A percentile compares a stretch with the other conserved stretches of the same genome.
These are phyloP conservation scores for Papilio xuthus DNA, from an alignment of 1,140 invertebrate species.

Conservation along the genomic window DNA sequence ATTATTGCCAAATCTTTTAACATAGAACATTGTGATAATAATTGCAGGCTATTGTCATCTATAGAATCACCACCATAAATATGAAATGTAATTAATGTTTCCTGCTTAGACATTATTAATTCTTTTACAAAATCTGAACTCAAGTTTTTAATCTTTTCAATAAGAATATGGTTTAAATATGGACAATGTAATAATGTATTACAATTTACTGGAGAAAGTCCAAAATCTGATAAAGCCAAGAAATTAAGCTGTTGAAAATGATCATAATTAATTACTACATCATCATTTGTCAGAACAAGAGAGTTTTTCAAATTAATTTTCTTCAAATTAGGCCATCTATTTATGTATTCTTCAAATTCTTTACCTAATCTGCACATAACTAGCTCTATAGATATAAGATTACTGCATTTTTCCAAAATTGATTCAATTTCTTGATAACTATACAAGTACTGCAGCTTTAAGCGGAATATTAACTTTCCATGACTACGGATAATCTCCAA, in stretches of 20 bases:
- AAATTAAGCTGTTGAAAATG: conserved; percentile 65
- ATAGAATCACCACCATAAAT: conserved; percentile 72
- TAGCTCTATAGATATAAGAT: conserved; percentile 68
- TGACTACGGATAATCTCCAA: conserved; percentile 64
- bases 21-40: conserved; percentile 63
- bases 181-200: conserved; percentile 64
- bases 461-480: conserved; percentile 54
- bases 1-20: conserved; percentile 73
- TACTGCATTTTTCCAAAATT: conserved; percentile 64
- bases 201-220: conserved; percentile 66
- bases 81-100: conserved; percentile 63
- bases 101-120: conserved; percentile 62
- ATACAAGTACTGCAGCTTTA: conserved; percentile 75
- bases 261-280: conserved; percentile 64
- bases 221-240: conserved; percentile 75
- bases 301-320: conserved; percentile 73
- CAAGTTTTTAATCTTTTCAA: conserved; percentile 74
- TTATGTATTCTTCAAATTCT: conserved; percentile 65
- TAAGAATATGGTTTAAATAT: conserved; percentile 68
- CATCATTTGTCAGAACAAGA: conserved; percentile 54
- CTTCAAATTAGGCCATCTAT: conserved; percentile 65
- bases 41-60: conserved; percentile 63
- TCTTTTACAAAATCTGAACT: conserved; percentile 63
- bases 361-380: conserved; percentile 71
- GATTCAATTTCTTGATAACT: conserved; percentile 62